These are phyloP conservation scores for Diaphora mendica DNA, from an alignment of 2,888 invertebrate species.

Conservation along the genomic window DNA sequence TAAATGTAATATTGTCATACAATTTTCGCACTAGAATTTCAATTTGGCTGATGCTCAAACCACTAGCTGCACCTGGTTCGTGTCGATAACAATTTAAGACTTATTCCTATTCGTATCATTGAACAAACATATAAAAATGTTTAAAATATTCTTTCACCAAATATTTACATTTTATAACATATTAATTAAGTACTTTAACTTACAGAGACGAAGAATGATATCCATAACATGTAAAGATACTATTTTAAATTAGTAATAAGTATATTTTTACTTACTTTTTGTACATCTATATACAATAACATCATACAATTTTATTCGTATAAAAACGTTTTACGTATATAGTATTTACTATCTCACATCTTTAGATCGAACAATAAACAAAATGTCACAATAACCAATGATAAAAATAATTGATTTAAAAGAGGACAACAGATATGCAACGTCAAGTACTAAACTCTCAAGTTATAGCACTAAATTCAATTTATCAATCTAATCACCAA, in stretches of 20 bases:
- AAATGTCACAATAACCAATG: constrained; percentile 2
- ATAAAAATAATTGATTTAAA: constrained; percentile 4
- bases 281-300: background rate
- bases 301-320: background rate
- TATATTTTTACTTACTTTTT: background rate
- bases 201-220: background rate
- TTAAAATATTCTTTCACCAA: background rate
- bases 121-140: background rate
- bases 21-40: background rate
- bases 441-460: constrained; percentile 24
- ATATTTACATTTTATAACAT: background rate
- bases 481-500: constrained; percentile 39
- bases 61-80: background rate
- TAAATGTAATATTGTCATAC: constrained; percentile 6
- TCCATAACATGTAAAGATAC: background rate
- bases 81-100: background rate
- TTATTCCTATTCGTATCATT: background rate
- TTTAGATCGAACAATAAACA: constrained; percentile 1
- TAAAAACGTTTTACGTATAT: constrained; percentile 10
- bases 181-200: background rate
- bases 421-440: constrained; percentile 42
- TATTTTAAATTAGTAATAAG: background rate
- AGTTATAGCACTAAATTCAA: constrained; percentile 23
- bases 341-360: background rate
- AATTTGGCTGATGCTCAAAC: constrained; percentile 2